Evolutionary conservation across 2,113 vertebrate species (phyloP), one percentile per base, ranked within the genome.

Genomic region (Pogonocichla stellata): DNA sequence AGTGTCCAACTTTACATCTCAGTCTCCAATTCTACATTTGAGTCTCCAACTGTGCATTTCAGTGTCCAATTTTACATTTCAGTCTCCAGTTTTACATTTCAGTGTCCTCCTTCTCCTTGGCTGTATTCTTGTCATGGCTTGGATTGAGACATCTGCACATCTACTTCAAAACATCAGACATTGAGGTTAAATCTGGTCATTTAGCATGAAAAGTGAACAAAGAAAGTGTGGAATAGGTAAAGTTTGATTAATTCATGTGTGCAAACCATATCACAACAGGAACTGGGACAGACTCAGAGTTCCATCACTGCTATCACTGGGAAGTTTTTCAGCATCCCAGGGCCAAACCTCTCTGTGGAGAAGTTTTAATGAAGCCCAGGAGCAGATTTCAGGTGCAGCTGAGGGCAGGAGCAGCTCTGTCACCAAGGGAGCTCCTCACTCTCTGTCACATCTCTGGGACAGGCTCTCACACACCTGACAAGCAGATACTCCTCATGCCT

Each of bases 11-110:
- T 24, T 1, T 40, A 40, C 48, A 18, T 70, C 24, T 40, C 3
- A 13, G 8, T 1, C 0, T 18, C 19, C 19, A 51, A 2, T 8
- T 28, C 2, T 34, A 28, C n/a, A 48, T 45, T 33, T 24, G 9
- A 17, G 10, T 5, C 0, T 25, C 43, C 33, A 48, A 1, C 8
- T 28, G 1, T 20, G 6, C 25, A 36, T 53, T 14, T n/a, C 2
- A 56, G 18, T 7, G 0, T 9, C 33, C 40, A 57, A 0, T 23
- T 36, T 1, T 12, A 7, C 53, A 28, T 47, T 57, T 34, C 3
- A 45, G 31, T 6, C 0, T 26, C 16, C 23, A n/a, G 6, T 28
- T 28, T 2, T 47, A 18, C 26, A 48, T 75, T 48, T 48, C 15
- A 53, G 1, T 31, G 38, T 12, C n/a, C 26, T 33, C 40, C 22